A percentile compares a stretch with the other conserved stretches of the same genome.
Conservation (phyloP, 1,140 invertebrate genomes). For the Spodoptera frugiperda region DNA sequence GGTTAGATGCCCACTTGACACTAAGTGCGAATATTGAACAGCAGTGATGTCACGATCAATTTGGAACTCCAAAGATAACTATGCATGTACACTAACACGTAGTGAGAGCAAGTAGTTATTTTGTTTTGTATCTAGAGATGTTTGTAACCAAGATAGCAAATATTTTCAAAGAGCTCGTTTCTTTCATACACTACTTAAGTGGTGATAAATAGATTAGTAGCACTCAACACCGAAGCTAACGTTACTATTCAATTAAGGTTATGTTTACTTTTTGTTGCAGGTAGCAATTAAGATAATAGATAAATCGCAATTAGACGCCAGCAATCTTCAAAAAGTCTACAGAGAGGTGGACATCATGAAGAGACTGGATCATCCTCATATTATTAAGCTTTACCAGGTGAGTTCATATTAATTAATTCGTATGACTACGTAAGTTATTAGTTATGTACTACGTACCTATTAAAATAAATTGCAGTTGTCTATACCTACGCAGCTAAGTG, state of each 20-base stretch:
- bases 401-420: constrained; percentile 51
- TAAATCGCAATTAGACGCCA: constrained; percentile 97
- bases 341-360: constrained; percentile 99
- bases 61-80: background rate
- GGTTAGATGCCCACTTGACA: background rate
- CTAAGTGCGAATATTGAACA: constrained; percentile 6
- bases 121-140: background rate
- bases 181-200: background rate
- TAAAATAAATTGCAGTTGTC: background rate
- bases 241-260: constrained; percentile 9
- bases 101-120: background rate
- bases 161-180: background rate
- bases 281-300: constrained; percentile 99
- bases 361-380: constrained; percentile 97
- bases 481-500: background rate
- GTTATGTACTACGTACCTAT: too few species aligned
- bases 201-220: background rate
- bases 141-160: background rate
- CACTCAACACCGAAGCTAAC: background rate
- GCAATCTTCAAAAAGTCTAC: constrained; percentile 98
- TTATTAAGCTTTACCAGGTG: constrained; percentile 99
- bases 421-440: background rate
- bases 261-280: constrained; percentile 87
- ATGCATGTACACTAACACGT: background rate
- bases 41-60: background rate